Evolutionary conservation across 1,140 invertebrate genomes (phyloP).

Genomic region (Mylabris phalerata): DNA sequence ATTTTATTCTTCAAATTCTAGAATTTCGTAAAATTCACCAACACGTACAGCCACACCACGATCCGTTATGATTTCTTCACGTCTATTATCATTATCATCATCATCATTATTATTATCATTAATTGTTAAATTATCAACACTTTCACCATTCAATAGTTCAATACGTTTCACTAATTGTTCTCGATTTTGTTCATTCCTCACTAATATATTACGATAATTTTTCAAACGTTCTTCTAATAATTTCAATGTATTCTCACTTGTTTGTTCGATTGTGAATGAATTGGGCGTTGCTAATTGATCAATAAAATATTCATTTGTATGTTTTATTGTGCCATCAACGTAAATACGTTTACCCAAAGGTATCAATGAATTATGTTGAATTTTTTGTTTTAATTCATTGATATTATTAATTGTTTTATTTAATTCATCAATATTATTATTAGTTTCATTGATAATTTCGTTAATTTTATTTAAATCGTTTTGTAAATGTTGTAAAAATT

Average conservation of each 20-base stretch:
- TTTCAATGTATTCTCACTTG: slow-evolving; percentile 24
- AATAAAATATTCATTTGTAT: slow-evolving; percentile 31
- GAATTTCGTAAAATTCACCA: slow-evolving; percentile 31
- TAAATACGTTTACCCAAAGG: slow-evolving; percentile 29
- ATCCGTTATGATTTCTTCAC: slow-evolving; percentile 30
- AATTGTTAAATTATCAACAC: not conserved
- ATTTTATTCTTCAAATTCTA: slow-evolving; percentile 28
- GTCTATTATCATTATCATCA: slow-evolving; percentile 6
- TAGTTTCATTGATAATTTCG: slow-evolving; percentile 3
- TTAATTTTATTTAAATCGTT: slow-evolving; percentile 26
- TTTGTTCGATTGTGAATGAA: slow-evolving; percentile 23
- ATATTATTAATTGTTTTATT: slow-evolving; percentile 21
- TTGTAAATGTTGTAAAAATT: slow-evolving; percentile 22
- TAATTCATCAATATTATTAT: slow-evolving; percentile 13
- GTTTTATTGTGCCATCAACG: slow-evolving; percentile 27
- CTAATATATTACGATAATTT: slow-evolving; percentile 15
- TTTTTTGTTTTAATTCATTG: slow-evolving; percentile 20
- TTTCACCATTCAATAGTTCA: slow-evolving; percentile 19
- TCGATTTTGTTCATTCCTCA: slow-evolving; percentile 18
- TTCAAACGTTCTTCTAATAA: slow-evolving; percentile 19
- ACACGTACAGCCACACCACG: slow-evolving; percentile 31
- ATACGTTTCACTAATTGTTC: slow-evolving; percentile 26
- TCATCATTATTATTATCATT: too few relatives aligned
- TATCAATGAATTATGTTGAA: slow-evolving; percentile 25
- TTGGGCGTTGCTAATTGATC: slow-evolving; percentile 24